Conservation (phyloP, 2,888 invertebrate genomes). For the Opisthograptis luteolata region DNA sequence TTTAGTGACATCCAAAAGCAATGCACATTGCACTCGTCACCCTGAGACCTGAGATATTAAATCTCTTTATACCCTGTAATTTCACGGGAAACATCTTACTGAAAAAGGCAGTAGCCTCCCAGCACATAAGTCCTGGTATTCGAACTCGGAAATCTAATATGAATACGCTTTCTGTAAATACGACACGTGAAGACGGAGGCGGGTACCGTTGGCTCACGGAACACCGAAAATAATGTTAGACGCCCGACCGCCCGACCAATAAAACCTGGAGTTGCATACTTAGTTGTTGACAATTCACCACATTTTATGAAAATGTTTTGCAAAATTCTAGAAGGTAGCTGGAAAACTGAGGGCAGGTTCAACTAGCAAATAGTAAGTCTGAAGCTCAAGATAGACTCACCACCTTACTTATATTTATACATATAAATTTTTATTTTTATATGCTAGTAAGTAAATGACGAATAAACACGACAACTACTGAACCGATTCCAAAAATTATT, state of each 20-base stretch:
- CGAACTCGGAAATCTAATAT: conserved; percentile 80
- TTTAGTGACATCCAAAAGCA: no score
- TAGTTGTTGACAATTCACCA: conserved; percentile 11
- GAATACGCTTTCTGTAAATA: conserved; percentile 80
- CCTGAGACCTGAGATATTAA: no score
- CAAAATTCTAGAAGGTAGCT: neutral
- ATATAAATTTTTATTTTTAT: no score
- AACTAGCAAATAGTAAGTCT: no score
- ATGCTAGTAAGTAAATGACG: no score
- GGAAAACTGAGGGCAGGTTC: neutral
- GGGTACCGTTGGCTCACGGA: conserved; percentile 59
- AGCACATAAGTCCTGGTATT: conserved; percentile 51
- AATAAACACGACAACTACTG: no score
- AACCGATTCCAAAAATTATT: no score
- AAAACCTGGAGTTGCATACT: conserved; percentile 46
- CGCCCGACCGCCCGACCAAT: conserved; percentile 58
- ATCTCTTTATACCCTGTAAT: no score
- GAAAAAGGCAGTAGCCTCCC: conserved; percentile 11
- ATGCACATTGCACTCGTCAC: no score
- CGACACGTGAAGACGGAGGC: conserved; percentile 63
- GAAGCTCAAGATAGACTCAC: no score
- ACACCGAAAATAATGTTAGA: conserved; percentile 59
- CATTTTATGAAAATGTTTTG: conserved; percentile 17
- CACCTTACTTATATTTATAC: no score
- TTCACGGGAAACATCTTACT: neutral